Base-by-base conservation (phyloP, 30 jellyfish, hydroid and myxozoan genomes). In the Chrysaora quinquecirrha region DNA sequence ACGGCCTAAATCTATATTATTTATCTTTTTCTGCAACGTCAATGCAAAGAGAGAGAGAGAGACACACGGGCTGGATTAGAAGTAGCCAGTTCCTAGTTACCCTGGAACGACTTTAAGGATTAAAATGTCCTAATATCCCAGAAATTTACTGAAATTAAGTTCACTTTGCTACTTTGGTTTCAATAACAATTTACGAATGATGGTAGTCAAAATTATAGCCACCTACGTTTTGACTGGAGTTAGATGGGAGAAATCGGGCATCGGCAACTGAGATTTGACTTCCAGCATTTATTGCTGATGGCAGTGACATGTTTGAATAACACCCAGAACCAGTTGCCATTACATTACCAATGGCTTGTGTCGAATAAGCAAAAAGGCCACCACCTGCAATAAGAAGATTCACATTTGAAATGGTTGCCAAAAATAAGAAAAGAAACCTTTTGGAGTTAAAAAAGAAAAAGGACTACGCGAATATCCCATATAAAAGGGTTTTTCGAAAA, bases 241-340 rank as follows among this genome's bases (percentile, higher is more conserved):
- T 29, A 19, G 75, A 48, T 21, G 90, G 49, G 67, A 30, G 52
- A 52, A 63, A 64, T n/a, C 83, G 90, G 32, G 75, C 49, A 30
- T 46, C 63, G 34, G 22, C 38, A 20, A 23, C 64, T 3, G 47
- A 64, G 19, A 47, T 75, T 35, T 64, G 79, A 52, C 34, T 66
- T 21, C 79, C 78, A 18, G 61, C 49, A 32, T 33, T 76, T 6
- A 71, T 19, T 1, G 66, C 52, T 46, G 90, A 28, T 11, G 68
- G 67, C 20, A 23, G 21, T 11, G 89, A 49, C 66, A 48, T 78
- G 20, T 56, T 76, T 31, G 96, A 27, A 34, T 63, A 85, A 11
- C 83, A 75, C n/a, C 90, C 96, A 12, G 96, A 69, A 23, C 96
- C 96, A 1, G 99, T 82, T 34, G 99, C 96, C 99, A 94, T 94